Evolutionary conservation across 1,140 invertebrate genomes (phyloP).

Genomic region (Spodoptera litura): DNA sequence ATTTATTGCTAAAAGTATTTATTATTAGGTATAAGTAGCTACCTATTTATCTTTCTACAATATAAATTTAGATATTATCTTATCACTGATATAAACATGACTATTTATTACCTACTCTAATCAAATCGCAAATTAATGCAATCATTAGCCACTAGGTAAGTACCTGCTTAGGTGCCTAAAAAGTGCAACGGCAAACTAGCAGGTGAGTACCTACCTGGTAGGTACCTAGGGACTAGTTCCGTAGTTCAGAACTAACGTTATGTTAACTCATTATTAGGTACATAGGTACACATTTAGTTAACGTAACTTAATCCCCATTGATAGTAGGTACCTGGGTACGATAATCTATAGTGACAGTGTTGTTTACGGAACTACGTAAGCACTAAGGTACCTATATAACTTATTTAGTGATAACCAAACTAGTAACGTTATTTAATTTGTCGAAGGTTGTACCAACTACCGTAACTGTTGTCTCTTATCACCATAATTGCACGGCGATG

Average conservation of each 20-base stretch:
- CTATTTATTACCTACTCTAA: not conserved
- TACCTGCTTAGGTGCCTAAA: too few relatives aligned
- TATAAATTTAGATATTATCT: not conserved
- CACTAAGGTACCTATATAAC: not conserved
- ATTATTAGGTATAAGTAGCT: not conserved
- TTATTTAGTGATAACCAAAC: constrained; percentile 17
- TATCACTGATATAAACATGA: not conserved
- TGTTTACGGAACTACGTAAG: constrained; percentile 6
- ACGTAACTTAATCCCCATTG: too few relatives aligned
- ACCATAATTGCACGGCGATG: constrained; percentile 50
- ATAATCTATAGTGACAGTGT: not conserved
- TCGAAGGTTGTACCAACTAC: constrained; percentile 52
- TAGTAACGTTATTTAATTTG: constrained; percentile 18
- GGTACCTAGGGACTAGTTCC: too few relatives aligned
- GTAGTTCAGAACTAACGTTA: too few relatives aligned
- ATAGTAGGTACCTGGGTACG: too few relatives aligned
- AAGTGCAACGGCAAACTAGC: too few relatives aligned
- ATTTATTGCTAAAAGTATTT: too few relatives aligned
- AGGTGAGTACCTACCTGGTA: too few relatives aligned
- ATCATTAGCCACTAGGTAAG: not conserved
- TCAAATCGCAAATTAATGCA: constrained; percentile 2
- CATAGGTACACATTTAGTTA: too few relatives aligned
- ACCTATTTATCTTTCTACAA: not conserved
- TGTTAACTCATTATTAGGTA: too few relatives aligned
- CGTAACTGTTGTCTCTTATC: constrained; percentile 53